Conservation (phyloP, 1,140 invertebrate species). For the Metaphire vulgaris region DNA sequence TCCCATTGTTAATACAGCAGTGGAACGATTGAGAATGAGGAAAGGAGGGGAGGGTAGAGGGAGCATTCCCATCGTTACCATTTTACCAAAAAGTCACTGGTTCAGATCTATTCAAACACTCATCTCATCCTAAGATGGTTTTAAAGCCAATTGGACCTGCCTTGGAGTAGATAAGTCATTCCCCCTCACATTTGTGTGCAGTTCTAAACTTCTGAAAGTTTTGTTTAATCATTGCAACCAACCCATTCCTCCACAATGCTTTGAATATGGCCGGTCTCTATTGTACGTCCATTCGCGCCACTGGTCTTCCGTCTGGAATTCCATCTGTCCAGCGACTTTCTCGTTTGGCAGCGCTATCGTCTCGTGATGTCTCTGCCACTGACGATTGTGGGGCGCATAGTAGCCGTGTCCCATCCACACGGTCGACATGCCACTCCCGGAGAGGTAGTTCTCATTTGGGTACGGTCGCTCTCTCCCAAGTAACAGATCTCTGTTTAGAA, state of each 20-base stretch:
- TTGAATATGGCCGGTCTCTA: conserved; percentile 21
- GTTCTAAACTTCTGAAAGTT: too few relatives aligned
- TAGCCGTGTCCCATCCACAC: conserved; percentile 25
- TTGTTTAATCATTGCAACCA: too few relatives aligned
- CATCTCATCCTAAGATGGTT: too few relatives aligned
- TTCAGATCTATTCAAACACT: too few relatives aligned
- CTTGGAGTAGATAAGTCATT: too few relatives aligned
- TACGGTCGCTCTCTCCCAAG: conserved; percentile 19
- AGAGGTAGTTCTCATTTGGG: conserved; percentile 26
- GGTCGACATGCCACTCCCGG: conserved; percentile 24
- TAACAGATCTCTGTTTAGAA: conserved; percentile 12
- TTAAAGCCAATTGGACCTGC: too few relatives aligned
- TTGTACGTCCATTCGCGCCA: conserved; percentile 28
- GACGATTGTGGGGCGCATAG: conserved; percentile 19
- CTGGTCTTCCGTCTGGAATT: conserved; percentile 28
- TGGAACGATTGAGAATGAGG: too few relatives aligned
- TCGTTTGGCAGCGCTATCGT: conserved; percentile 21
- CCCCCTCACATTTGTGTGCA: too few relatives aligned
- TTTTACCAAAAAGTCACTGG: too few relatives aligned
- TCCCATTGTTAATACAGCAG: too few relatives aligned
- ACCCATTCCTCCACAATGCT: conserved; percentile 21
- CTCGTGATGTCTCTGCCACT: conserved; percentile 26
- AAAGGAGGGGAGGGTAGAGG: too few relatives aligned
- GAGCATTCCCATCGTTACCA: too few relatives aligned
- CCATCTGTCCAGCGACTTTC: conserved; percentile 25